Base-by-base conservation (phyloP, 2,888 invertebrate genomes). In the Neria commutata region DNA sequence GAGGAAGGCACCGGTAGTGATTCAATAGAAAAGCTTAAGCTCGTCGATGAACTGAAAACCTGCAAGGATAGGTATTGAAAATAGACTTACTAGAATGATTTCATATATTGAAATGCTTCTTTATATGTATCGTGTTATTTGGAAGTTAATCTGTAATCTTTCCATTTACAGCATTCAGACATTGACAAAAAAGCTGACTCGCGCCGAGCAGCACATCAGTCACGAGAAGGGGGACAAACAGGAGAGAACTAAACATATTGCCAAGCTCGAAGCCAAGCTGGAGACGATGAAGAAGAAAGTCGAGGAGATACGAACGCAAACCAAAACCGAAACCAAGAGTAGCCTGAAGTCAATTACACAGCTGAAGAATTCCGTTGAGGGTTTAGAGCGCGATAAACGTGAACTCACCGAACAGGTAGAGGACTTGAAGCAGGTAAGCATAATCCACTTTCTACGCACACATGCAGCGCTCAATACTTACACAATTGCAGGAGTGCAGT, bases 181-280 rank as follows among this genome's bases (percentile, higher is more conserved):
- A 2, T 23, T 61, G 21, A 57, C 48, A 16, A 66, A 59, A 24
- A 67, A 67, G 56, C 57, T 68, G 8, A 47, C 58, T 3, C 29
- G 53, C 0, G 26, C 29, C 1, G 66, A 67, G 29, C 49, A 55
- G 1, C 61, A 63, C 52, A 21, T 66, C 17, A 55, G 16, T 6
- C 57, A 62, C 3, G 63, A 66, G 2, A 67, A 59, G 47, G 56
- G 55, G 4, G 62, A 64, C 6, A 37, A 62, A 5, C 56, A 63
- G 21, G 16, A 29, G 0, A 61, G 60, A 58, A 29, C 1, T 19
- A 66, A 67, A 24, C 24, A 8, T 8, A 58, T 64, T 17, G 49
- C 58, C 34, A 63, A 54, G 14, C 47, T 69, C 11, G 65, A 66
- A 59, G 34, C 16, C 4, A 66, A 69, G 2, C 50, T 67, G 4